phyloP scores from a whole-genome alignment of 1,140 invertebrate genomes.

The Bombus ignitus region DNA sequence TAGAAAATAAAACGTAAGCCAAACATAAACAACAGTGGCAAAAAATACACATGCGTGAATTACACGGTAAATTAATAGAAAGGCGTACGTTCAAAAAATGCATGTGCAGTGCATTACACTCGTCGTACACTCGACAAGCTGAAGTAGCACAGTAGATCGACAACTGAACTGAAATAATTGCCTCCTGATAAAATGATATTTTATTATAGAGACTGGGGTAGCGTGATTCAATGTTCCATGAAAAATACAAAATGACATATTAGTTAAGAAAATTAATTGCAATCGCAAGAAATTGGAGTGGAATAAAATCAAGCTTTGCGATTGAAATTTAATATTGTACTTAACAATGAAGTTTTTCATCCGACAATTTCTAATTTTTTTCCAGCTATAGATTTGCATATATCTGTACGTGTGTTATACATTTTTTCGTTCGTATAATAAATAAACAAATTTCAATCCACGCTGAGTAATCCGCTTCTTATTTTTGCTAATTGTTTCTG shows the following conservation, averaged over 20 bases:
- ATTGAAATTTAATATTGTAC: background rate
- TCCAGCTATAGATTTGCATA: background rate
- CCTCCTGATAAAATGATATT: background rate
- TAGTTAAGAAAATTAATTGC: background rate
- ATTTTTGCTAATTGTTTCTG: background rate
- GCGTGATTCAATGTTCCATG: too few species aligned
- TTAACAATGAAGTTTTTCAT: background rate
- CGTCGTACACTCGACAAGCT: background rate
- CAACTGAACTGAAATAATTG: background rate
- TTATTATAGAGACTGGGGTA: too few species aligned
- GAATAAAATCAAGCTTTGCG: background rate
- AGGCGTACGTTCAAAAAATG: too few species aligned
- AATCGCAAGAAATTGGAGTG: background rate
- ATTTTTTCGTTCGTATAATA: too few species aligned
- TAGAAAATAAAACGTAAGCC: background rate
- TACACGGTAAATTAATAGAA: too few species aligned
- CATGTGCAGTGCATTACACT: fast-evolving
- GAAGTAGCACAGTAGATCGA: background rate
- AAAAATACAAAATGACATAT: background rate
- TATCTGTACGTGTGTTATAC: too few species aligned
- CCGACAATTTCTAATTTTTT: background rate
- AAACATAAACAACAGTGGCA: background rate
- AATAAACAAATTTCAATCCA: background rate
- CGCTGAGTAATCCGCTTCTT: background rate
- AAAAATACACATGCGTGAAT: too few species aligned